Conservation (phyloP, 2,113 vertebrate genomes). For the Dicerorhinus sumatrensis region DNA sequence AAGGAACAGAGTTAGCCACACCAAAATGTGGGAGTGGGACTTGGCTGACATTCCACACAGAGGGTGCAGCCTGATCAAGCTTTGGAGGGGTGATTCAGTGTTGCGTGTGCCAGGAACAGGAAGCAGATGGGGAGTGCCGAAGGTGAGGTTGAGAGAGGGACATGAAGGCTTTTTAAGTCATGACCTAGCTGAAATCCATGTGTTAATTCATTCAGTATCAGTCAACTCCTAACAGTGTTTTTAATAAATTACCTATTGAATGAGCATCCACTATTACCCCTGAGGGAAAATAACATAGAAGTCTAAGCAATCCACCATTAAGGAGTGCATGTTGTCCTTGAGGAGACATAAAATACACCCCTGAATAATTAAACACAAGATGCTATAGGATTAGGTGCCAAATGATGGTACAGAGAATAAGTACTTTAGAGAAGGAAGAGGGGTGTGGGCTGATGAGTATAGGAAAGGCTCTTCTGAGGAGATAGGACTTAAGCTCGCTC, state of each 20-base stretch:
- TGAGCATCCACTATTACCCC: not conserved
- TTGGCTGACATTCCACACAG: not conserved
- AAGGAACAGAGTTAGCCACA: not conserved
- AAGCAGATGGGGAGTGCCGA: not conserved
- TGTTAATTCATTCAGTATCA: not conserved
- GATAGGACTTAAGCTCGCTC: not conserved
- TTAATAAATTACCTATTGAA: conserved; percentile 1
- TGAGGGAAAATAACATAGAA: conserved; percentile 1
- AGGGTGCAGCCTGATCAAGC: not conserved
- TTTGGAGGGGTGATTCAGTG: not conserved
- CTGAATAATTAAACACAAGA: conserved; percentile 32
- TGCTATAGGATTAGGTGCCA: not conserved
- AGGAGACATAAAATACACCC: not conserved
- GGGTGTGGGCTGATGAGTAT: not conserved
- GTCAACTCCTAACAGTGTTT: not conserved
- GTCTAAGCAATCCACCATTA: not conserved
- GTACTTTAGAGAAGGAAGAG: not conserved
- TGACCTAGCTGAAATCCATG: not conserved
- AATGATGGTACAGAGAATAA: not conserved
- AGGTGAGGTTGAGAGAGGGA: not conserved
- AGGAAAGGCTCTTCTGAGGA: not conserved
- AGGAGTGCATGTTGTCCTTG: not conserved
- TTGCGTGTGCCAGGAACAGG: not conserved
- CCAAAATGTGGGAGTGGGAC: not conserved
- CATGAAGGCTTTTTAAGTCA: not conserved